These are phyloP conservation scores for Gymnosoma rotundatum DNA, from an alignment of 2,888 invertebrate species.

Conservation along the genomic window DNA sequence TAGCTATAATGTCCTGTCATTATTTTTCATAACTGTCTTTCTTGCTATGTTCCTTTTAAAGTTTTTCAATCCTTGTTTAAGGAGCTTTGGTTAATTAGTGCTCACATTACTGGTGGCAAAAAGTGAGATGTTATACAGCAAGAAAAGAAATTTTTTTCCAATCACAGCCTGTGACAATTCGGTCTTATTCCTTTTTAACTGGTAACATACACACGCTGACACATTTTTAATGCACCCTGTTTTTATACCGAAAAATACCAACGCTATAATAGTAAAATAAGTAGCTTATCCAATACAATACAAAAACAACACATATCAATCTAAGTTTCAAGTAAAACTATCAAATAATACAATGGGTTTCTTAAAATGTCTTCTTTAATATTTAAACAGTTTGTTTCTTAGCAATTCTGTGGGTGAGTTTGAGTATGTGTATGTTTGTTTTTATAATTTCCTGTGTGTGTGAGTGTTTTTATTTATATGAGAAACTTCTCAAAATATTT, in stretches of 20 bases:
- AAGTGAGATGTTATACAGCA: too few relatives aligned
- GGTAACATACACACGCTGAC: background rate
- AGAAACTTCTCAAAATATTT: background rate
- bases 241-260: background rate
- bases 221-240: background rate
- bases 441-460: background rate
- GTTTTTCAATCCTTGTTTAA: too few relatives aligned
- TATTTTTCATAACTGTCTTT: too few relatives aligned
- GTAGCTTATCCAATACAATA: conserved; percentile 20
- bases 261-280: conserved; percentile 12
- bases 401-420: background rate
- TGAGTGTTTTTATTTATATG: background rate
- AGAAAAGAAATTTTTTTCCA: too few relatives aligned
- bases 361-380: conserved; percentile 43
- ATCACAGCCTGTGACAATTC: too few relatives aligned
- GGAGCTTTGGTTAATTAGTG: too few relatives aligned
- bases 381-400: conserved; percentile 38
- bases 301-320: background rate
- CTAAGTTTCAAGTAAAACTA: conserved; percentile 8
- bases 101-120: too few relatives aligned
- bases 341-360: conserved; percentile 27
- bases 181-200: too few relatives aligned
- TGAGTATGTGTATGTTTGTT: background rate
- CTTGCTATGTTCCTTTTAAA: too few relatives aligned
- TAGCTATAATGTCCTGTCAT: too few relatives aligned